Percentiles rank a stretch among this genome's conserved stretches.
phyloP scores from a whole-genome alignment of 2,888 invertebrate species.

The Chloroclysta siterata region DNA sequence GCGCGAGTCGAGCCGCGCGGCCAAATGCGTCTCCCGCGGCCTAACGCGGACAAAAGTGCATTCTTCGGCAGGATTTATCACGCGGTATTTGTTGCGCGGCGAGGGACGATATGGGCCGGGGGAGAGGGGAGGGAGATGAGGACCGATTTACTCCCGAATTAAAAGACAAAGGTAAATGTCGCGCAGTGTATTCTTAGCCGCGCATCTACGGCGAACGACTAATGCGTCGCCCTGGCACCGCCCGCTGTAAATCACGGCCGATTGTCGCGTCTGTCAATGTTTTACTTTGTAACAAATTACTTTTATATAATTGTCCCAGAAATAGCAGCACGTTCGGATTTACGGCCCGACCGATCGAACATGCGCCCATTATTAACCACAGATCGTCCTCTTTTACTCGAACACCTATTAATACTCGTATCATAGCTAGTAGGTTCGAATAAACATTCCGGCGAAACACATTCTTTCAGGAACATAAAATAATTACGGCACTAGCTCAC shows the following conservation, averaged over 20 bases:
- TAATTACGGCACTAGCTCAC: too few relatives aligned
- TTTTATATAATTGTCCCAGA: constrained; percentile 41
- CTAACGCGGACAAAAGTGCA: constrained; percentile 42
- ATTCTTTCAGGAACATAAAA: too few relatives aligned
- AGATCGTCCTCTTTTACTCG: neutral
- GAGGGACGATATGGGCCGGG: constrained; percentile 14
- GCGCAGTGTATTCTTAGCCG: constrained; percentile 61
- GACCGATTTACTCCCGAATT: constrained; percentile 58
- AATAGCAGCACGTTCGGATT: constrained; percentile 32
- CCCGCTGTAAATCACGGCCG: constrained; percentile 46
- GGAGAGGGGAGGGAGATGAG: constrained; percentile 33
- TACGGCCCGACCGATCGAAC: constrained; percentile 7
- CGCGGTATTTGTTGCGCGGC: constrained; percentile 55
- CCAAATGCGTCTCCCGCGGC: constrained; percentile 17
- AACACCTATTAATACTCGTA: neutral
- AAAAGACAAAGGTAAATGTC: constrained; percentile 73
- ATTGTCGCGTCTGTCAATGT: constrained; percentile 43
- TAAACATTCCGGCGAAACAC: too few relatives aligned
- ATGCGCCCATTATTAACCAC: constrained; percentile 6
- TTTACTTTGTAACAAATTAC: constrained; percentile 40
- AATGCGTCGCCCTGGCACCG: constrained; percentile 50
- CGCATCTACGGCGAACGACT: constrained; percentile 50
- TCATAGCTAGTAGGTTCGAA: too few relatives aligned
- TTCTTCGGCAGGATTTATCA: constrained; percentile 65
- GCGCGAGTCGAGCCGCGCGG: constrained; percentile 3